Evolutionary conservation across 2,888 invertebrate species (phyloP).

Genomic region (Strigamia maritima): DNA sequence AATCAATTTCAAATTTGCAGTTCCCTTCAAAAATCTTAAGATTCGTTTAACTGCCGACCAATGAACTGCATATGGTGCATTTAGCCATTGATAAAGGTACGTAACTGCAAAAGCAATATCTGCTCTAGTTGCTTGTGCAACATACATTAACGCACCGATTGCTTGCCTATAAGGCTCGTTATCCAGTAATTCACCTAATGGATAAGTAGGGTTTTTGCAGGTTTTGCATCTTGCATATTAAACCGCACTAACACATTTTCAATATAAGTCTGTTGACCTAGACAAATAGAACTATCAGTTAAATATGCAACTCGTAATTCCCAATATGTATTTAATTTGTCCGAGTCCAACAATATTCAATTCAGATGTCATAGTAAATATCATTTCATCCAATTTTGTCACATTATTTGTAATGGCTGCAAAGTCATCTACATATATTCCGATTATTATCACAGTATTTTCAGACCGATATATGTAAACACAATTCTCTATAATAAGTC

Average conservation of each 20-base stretch:
- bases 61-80: slow-evolving; percentile 42
- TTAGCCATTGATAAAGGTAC: slow-evolving; percentile 44
- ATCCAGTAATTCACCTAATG: background rate
- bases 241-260: background rate
- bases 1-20: no score
- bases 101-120: slow-evolving; percentile 45
- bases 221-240: background rate
- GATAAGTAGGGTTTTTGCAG: background rate
- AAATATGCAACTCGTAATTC: no score
- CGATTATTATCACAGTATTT: no score
- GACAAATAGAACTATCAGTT: no score
- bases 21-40: no score
- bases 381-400: background rate
- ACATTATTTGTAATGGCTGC: background rate
- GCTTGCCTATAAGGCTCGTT: slow-evolving; percentile 41
- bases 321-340: no score
- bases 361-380: background rate
- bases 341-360: background rate
- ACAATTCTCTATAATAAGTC: background rate
- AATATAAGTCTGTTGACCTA: background rate
- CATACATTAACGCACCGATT: no score
- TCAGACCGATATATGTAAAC: background rate
- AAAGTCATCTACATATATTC: background rate
- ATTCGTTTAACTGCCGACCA: no score
- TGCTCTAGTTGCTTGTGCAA: slow-evolving; percentile 44